Base-by-base conservation (phyloP, 2,113 vertebrate genomes). In the Mustelus asterias region DNA sequence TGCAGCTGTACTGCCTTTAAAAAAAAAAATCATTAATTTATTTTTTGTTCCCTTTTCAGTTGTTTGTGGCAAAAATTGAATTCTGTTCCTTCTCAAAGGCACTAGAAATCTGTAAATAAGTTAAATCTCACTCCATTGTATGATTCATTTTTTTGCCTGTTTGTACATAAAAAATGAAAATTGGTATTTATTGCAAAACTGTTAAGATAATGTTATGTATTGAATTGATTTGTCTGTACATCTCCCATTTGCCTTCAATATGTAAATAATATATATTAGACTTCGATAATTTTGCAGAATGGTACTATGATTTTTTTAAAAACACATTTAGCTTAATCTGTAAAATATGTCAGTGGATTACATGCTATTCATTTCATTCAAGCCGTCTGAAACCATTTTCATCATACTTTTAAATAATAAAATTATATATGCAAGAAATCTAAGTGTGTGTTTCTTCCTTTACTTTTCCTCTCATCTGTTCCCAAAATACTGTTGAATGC, bases 331-430 rank as follows among this genome's bases (percentile, higher is more conserved):
- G 94, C 94, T 95, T 48, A 48, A 70, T 70, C 94, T 95, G 94
- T 95, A 95, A 70, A 72, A 95, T 95, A 95, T 24, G 60, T 44
- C 18, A 24, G 26, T 95, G 94, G 48, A 95, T 97, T 97, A 97
- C 97, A 97, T 98, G 98, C 98, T 97, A 97, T 98, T 98, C 98
- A 98, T 99, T 98, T 98, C 98, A 98, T 98, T 97, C 96, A 97
- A 98, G 98, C 98, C 98, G 98, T 98, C 98, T 98, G 97, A 98
- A 98, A 98, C 98, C 98, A 97, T 98, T 98, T 98, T 98, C 98
- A 98, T 98, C 98, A 98, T 96, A 97, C 98, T 98, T 98, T 98
- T 98, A 98, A 98, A 98, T 98, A 98, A 97, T 4, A 95, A 95
- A 63, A 85, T 95, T 63, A 95, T 78, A 80, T 37, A 65, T 83